Evolutionary conservation across 35 echinoderm and acorn worm species (phyloP).

Genomic region (Lytechinus variegatus): DNA sequence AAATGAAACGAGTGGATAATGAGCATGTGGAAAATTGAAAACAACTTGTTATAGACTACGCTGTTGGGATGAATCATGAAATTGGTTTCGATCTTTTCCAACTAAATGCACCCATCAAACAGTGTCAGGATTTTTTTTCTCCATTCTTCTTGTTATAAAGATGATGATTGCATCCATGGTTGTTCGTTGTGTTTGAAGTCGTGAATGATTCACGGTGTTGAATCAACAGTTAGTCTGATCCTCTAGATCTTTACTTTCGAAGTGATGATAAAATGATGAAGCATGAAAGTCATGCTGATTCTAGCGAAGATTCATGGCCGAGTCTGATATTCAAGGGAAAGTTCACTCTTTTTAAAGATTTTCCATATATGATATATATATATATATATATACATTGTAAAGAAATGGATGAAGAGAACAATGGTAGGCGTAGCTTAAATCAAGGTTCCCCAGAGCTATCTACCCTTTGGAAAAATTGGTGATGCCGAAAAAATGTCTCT

Average conservation of each 20-base stretch:
- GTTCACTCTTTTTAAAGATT: neutral
- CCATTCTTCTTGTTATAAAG: neutral
- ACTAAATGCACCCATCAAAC: neutral
- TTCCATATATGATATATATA: too few relatives aligned
- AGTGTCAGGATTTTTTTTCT: neutral
- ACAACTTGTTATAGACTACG: neutral
- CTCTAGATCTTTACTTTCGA: neutral
- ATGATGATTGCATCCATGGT: neutral
- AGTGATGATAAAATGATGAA: neutral
- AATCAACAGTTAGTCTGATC: neutral
- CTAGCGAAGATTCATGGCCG: neutral
- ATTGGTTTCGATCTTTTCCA: conserved; percentile 4
- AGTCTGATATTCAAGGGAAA: neutral
- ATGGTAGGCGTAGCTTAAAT: too few relatives aligned
- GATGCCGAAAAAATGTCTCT: too few relatives aligned
- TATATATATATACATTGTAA: too few relatives aligned
- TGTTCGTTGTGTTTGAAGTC: neutral
- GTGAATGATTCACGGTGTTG: too few relatives aligned
- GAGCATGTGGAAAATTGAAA: neutral
- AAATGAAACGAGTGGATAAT: too few relatives aligned
- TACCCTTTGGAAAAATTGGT: too few relatives aligned
- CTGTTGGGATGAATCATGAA: neutral
- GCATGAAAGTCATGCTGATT: neutral
- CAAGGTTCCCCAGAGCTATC: too few relatives aligned
- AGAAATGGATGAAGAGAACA: too few relatives aligned